Conservation (phyloP, 2,888 invertebrate species). For the Eubasilissa splendida region DNA sequence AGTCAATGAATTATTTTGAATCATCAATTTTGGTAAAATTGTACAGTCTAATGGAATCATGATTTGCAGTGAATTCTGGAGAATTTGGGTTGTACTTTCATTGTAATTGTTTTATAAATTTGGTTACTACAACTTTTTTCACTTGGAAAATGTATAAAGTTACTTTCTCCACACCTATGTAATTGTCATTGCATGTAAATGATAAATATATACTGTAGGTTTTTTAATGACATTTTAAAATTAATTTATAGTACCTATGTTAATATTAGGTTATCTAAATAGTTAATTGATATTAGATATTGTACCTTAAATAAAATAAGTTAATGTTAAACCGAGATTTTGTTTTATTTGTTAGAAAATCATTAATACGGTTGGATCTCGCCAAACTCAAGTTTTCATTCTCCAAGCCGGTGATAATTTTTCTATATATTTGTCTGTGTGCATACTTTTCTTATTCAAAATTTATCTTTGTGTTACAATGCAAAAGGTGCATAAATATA, state of each 20-base stretch:
- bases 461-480: too few relatives aligned
- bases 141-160: neutral
- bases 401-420: too few relatives aligned
- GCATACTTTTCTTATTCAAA: too few relatives aligned
- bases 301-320: slow-evolving; percentile 35
- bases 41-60: too few relatives aligned
- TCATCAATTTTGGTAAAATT: too few relatives aligned
- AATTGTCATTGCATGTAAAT: neutral
- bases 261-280: slow-evolving; percentile 26
- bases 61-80: too few relatives aligned
- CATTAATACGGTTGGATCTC: too few relatives aligned
- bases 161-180: neutral
- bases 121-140: slow-evolving; percentile 1
- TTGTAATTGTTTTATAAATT: slow-evolving; percentile 1
- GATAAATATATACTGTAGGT: slow-evolving; percentile 7
- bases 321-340: slow-evolving; percentile 12
- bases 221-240: slow-evolving; percentile 33
- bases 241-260: slow-evolving; percentile 30
- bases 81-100: too few relatives aligned
- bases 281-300: slow-evolving; percentile 27
- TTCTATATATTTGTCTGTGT: too few relatives aligned
- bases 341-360: slow-evolving; percentile 11
- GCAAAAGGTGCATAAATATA: too few relatives aligned
- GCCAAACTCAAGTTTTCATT: too few relatives aligned
- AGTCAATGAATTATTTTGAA: too few relatives aligned